Percentiles rank a stretch among this genome's conserved stretches.
Evolutionary conservation across 35 echinoderm and acorn worm species (phyloP).

Genomic region (Heliocidaris erythrogramma): DNA sequence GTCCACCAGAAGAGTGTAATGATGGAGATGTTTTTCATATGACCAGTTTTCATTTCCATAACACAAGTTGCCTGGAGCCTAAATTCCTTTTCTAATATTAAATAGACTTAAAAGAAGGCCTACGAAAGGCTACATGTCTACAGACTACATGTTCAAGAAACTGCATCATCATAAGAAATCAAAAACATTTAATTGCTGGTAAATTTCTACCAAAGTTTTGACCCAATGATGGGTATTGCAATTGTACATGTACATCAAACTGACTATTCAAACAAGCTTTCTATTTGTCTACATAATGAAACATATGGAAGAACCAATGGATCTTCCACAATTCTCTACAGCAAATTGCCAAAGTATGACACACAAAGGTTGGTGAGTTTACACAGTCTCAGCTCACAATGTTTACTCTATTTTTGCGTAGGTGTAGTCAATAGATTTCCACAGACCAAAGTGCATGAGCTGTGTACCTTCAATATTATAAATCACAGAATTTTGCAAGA

Average conservation of each 20-base stretch:
- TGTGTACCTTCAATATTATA: neutral
- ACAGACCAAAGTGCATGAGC: neutral
- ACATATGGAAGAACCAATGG: neutral
- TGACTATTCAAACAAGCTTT: conserved; percentile 3
- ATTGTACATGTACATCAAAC: neutral
- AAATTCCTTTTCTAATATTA: too few species aligned
- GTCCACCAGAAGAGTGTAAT: neutral
- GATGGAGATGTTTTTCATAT: neutral
- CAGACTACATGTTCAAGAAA: too few species aligned
- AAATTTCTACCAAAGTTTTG: neutral
- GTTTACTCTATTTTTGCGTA: conserved; percentile 4
- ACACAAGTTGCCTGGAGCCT: too few species aligned
- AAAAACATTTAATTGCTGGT: too few species aligned
- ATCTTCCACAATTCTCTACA: neutral
- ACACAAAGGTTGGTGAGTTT: neutral
- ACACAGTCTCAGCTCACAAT: neutral
- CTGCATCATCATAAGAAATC: too few species aligned
- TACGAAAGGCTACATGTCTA: too few species aligned
- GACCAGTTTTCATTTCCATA: too few species aligned
- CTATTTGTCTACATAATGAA: neutral
- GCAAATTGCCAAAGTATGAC: neutral
- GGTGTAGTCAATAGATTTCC: neutral
- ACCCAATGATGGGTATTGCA: neutral
- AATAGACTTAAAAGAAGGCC: too few species aligned
- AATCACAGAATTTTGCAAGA: neutral